A percentile compares a stretch with the other conserved stretches of the same genome.
These are phyloP conservation scores for Falco concolor DNA, from an alignment of 2,797 vertebrate species.

Conservation along the genomic window DNA sequence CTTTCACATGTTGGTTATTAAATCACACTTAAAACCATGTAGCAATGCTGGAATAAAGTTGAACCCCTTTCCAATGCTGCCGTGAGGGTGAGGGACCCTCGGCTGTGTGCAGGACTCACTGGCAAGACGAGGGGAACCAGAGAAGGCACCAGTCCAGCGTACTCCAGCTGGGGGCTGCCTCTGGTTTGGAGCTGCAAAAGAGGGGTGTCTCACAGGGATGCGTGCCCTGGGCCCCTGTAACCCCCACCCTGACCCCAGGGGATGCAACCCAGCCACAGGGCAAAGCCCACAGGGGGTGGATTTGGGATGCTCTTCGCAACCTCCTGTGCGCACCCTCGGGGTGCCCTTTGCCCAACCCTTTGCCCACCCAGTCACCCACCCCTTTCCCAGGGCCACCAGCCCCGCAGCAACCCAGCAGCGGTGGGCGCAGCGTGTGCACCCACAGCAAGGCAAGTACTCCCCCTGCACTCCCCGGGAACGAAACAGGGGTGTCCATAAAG, in stretches of 20 bases:
- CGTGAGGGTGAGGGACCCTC: neutral
- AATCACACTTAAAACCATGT: neutral
- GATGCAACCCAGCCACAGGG: fast-evolving
- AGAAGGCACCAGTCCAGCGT: neutral
- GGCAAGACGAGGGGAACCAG: neutral
- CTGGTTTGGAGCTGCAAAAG: neutral
- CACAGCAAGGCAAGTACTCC: fast-evolving
- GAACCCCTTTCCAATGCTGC: fast-evolving
- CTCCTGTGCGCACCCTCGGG: neutral
- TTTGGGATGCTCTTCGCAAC: neutral
- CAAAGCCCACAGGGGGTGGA: neutral
- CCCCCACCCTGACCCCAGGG: neutral
- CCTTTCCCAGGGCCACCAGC: fast-evolving
- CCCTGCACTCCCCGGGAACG: fast-evolving
- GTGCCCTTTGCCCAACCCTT: neutral
- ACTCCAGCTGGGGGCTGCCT: fast-evolving
- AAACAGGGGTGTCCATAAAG: neutral
- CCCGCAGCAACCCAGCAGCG: neutral
- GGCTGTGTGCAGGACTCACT: neutral
- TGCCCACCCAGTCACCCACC: neutral
- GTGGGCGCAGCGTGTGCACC: neutral
- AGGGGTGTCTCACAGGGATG: fast-evolving
- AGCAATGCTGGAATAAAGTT: neutral
- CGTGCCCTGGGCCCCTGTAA: neutral
- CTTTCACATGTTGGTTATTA: neutral